Percentiles rank a stretch among this genome's conserved stretches.
Evolutionary conservation across 2,797 vertebrate species (phyloP).

Genomic region (Sardinella longiceps): DNA sequence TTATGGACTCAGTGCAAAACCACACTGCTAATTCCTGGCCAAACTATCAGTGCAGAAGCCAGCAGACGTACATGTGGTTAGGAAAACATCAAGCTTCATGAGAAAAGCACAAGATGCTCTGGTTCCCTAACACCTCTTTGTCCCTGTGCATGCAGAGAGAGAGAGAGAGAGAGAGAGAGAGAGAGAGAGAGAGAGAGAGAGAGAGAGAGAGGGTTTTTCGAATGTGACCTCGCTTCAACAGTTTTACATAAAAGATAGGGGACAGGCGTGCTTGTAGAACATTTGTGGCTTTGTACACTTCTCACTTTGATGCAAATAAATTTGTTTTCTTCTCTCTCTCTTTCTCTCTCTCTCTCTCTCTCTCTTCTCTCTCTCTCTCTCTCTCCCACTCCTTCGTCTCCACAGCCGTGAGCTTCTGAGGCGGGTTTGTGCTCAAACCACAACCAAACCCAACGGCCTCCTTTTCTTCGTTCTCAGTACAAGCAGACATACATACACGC

Average conservation of each 20-base stretch:
- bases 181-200: slow-evolving; percentile 42
- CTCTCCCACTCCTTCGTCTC: slow-evolving; percentile 36
- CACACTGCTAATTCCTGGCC: slow-evolving; percentile 61
- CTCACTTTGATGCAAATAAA: slow-evolving; percentile 74
- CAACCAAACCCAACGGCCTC: slow-evolving; percentile 71
- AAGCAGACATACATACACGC: slow-evolving; percentile 17
- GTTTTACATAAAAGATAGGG: slow-evolving; percentile 70
- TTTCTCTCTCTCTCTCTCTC: slow-evolving; percentile 44
- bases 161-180: slow-evolving; percentile 1
- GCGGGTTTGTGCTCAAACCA: slow-evolving; percentile 64
- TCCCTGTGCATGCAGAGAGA: slow-evolving; percentile 53
- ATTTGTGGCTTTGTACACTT: slow-evolving; percentile 71
- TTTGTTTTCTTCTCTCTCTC: slow-evolving; percentile 51
- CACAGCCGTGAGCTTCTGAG: slow-evolving; percentile 57
- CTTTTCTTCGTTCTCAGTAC: slow-evolving; percentile 57
- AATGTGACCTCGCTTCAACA: slow-evolving; percentile 67
- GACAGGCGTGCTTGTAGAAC: slow-evolving; percentile 47
- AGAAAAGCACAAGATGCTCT: slow-evolving; percentile 62
- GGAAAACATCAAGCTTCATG: slow-evolving; percentile 63
- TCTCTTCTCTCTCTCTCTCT: slow-evolving; percentile 45
- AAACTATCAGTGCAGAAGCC: slow-evolving; percentile 60
- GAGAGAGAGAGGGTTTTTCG: slow-evolving; percentile 35
- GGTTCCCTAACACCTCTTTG: slow-evolving; percentile 66
- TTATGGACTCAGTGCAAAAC: slow-evolving; percentile 64
- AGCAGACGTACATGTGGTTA: slow-evolving; percentile 56